Evolutionary conservation across 2,888 invertebrate genomes (phyloP).

Genomic region (Rhagophthalmus giganteus): DNA sequence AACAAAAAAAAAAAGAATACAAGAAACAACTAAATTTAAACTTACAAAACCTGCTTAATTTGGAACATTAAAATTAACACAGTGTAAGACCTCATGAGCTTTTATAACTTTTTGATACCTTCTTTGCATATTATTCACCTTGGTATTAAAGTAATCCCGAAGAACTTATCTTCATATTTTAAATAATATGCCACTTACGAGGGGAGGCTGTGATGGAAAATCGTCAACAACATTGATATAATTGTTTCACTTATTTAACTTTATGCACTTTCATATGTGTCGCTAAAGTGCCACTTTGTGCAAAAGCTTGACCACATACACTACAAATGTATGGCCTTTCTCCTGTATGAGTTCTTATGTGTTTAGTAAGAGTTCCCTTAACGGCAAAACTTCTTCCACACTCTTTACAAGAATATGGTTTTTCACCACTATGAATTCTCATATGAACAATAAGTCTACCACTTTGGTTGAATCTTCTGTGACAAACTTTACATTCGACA

Average conservation of each 20-base stretch:
- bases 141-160: no score
- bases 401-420: slow-evolving; percentile 43
- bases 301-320: slow-evolving; percentile 46
- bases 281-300: slow-evolving; percentile 43
- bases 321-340: slow-evolving; percentile 45
- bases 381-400: slow-evolving; percentile 47
- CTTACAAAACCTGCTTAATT: no score
- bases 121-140: no score
- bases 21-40: no score
- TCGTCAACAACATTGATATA: no score
- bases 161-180: no score
- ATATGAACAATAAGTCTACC: slow-evolving; percentile 45
- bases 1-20: no score
- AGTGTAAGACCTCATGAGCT: no score
- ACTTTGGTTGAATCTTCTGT: slow-evolving; percentile 42
- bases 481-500: slow-evolving; percentile 43
- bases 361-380: slow-evolving; percentile 46
- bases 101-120: slow-evolving; percentile 14
- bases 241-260: neutral
- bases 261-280: slow-evolving; percentile 48
- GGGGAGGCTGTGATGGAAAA: no score
- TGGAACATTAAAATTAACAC: no score
- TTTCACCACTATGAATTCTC: slow-evolving; percentile 45
- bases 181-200: slow-evolving; percentile 23
- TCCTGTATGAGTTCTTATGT: slow-evolving; percentile 48